phyloP scores from a whole-genome alignment of 2,888 invertebrate species.

The Eledone cirrhosa region DNA sequence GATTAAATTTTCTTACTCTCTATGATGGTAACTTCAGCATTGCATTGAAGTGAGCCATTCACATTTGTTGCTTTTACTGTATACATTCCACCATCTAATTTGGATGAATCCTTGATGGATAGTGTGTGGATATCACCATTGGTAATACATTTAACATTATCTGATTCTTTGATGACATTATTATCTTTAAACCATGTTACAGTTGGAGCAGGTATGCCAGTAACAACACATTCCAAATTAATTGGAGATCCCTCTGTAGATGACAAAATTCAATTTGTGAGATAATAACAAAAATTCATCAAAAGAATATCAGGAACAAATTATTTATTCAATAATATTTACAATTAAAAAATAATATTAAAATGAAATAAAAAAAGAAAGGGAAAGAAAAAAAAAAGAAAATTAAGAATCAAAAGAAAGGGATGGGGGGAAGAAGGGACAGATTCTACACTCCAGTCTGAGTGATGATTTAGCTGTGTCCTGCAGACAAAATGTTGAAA shows the following conservation, averaged over 20 bases:
- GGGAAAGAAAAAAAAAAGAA: too few species aligned
- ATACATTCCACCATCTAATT: conserved; percentile 83
- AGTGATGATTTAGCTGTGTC: too few species aligned
- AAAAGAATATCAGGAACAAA: background rate
- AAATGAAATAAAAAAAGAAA: too few species aligned
- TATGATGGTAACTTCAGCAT: conserved; percentile 75
- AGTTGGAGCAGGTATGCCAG: conserved; percentile 57
- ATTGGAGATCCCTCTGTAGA: conserved; percentile 41
- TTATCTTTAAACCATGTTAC: conserved; percentile 57
- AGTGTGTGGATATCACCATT: conserved; percentile 71
- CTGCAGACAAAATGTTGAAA: too few species aligned
- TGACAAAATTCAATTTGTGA: too few species aligned
- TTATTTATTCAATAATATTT: too few species aligned
- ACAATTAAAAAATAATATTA: too few species aligned
- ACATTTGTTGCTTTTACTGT: conserved; percentile 58
- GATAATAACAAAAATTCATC: background rate
- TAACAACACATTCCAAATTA: conserved; percentile 53
- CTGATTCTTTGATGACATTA: conserved; percentile 48
- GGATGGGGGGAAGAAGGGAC: too few species aligned
- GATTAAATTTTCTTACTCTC: conserved; percentile 42
- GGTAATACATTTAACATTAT: conserved; percentile 46
- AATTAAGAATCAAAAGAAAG: too few species aligned
- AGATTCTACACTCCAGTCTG: too few species aligned
- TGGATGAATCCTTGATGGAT: conserved; percentile 86
- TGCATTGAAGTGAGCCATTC: conserved; percentile 79